A percentile compares a stretch with the other conserved stretches of the same genome.
These are phyloP conservation scores for Glomeris marginata DNA, from an alignment of 2,888 invertebrate species.

Conservation along the genomic window DNA sequence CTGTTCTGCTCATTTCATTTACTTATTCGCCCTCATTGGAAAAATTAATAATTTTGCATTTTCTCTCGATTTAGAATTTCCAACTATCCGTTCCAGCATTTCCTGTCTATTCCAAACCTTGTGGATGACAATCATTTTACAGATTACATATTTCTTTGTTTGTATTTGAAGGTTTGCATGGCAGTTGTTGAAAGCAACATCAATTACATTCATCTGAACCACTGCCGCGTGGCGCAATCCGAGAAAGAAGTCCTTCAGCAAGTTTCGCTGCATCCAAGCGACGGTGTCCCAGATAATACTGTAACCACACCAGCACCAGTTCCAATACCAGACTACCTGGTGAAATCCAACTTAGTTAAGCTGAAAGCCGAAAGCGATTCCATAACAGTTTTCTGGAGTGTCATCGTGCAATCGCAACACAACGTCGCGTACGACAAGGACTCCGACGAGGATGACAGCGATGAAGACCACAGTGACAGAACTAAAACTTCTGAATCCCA, in stretches of 20 bases:
- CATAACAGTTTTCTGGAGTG: conserved; percentile 13
- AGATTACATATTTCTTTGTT: no score
- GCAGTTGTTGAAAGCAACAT: conserved; percentile 13
- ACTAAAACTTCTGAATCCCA: no score
- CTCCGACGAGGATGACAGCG: not conserved
- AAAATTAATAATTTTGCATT: no score
- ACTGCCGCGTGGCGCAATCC: conserved; percentile 15
- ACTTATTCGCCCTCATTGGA: no score
- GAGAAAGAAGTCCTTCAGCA: conserved; percentile 10
- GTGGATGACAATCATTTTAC: no score
- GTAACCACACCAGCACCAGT: not conserved
- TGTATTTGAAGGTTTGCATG: conserved; percentile 10
- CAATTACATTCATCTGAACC: conserved; percentile 15
- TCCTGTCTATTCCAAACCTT: no score
- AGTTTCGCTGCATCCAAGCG: not conserved
- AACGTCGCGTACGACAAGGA: conserved; percentile 6
- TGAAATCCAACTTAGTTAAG: conserved; percentile 5
- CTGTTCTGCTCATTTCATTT: no score
- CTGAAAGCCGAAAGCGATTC: conserved; percentile 8
- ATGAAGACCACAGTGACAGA: no score
- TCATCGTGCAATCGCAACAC: conserved; percentile 7
- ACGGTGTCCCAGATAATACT: not conserved
- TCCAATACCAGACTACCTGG: conserved; percentile 9
- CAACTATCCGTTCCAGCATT: no score
- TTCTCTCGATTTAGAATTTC: no score